Percentiles rank a stretch among this genome's conserved stretches.
Conservation (phyloP, 2,888 invertebrate genomes). For the Dromius quadrimaculatus region DNA sequence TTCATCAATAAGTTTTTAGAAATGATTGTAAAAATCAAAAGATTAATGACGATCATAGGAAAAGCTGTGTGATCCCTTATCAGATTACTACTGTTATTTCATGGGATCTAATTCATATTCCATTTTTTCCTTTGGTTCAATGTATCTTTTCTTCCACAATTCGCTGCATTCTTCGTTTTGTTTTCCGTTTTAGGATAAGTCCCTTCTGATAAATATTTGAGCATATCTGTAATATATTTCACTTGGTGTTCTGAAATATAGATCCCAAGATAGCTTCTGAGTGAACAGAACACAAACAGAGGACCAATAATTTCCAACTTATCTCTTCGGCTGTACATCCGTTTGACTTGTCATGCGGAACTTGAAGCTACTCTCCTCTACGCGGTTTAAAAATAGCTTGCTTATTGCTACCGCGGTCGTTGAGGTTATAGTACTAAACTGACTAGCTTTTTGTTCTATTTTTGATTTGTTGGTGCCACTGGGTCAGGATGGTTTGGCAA, state of each 20-base stretch:
- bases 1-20: too few relatives aligned
- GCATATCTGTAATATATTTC: constrained; percentile 5
- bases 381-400: constrained; percentile 33
- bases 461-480: constrained; percentile 18
- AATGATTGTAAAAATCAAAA: too few relatives aligned
- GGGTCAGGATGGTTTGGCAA: constrained; percentile 38
- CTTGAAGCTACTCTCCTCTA: neutral
- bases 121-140: too few relatives aligned
- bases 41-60: too few relatives aligned
- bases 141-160: too few relatives aligned
- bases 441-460: constrained; percentile 28
- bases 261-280: constrained; percentile 24
- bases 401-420: neutral
- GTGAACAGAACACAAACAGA: constrained; percentile 28
- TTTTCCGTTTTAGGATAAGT: too few relatives aligned
- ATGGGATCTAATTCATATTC: too few relatives aligned
- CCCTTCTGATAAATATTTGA: neutral
- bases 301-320: constrained; percentile 29
- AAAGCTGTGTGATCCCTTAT: too few relatives aligned
- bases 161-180: too few relatives aligned
- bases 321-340: constrained; percentile 24
- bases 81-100: too few relatives aligned
- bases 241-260: neutral
- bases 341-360: constrained; percentile 39
- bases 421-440: constrained; percentile 21